These are phyloP conservation scores for Pterostichus niger DNA, from an alignment of 2,888 invertebrate genomes.

Conservation along the genomic window DNA sequence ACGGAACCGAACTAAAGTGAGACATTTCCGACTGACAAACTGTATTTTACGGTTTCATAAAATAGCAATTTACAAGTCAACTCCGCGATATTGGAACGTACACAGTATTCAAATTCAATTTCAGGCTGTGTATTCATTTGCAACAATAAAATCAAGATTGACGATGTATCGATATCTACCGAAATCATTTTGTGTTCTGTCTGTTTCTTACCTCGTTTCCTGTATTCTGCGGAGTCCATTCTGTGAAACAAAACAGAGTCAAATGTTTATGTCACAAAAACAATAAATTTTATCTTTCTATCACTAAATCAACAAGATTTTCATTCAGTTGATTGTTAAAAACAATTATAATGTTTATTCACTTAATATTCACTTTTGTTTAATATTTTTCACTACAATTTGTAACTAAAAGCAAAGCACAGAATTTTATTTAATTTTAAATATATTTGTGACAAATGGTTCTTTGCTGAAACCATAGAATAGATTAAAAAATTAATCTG, in stretches of 20 bases:
- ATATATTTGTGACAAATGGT: too few species aligned
- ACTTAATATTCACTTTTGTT: too few species aligned
- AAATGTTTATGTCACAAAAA: slow-evolving; percentile 8
- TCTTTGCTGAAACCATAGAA: too few species aligned
- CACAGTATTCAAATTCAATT: slow-evolving; percentile 50
- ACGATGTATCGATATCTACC: slow-evolving; percentile 40
- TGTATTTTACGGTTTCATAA: slow-evolving; percentile 52
- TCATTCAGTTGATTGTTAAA: too few species aligned
- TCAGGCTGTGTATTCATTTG: slow-evolving; percentile 44
- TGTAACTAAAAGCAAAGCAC: too few species aligned
- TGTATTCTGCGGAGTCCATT: slow-evolving; percentile 80
- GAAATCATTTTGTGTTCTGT: slow-evolving; percentile 30
- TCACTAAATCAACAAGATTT: background rate
- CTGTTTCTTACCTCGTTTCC: slow-evolving; percentile 78
- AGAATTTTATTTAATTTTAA: too few species aligned
- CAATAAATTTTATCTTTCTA: slow-evolving; percentile 1
- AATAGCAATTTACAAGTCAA: slow-evolving; percentile 59
- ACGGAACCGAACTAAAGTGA: background rate
- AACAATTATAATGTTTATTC: too few species aligned
- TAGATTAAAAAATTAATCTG: too few species aligned
- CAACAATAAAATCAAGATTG: slow-evolving; percentile 60
- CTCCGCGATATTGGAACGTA: slow-evolving; percentile 47
- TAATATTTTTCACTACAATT: too few species aligned
- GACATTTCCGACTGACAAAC: slow-evolving; percentile 25
- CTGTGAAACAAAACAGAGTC: slow-evolving; percentile 65